These are phyloP conservation scores for Capitella teleta DNA, from an alignment of 1,140 invertebrate species.

Conservation along the genomic window DNA sequence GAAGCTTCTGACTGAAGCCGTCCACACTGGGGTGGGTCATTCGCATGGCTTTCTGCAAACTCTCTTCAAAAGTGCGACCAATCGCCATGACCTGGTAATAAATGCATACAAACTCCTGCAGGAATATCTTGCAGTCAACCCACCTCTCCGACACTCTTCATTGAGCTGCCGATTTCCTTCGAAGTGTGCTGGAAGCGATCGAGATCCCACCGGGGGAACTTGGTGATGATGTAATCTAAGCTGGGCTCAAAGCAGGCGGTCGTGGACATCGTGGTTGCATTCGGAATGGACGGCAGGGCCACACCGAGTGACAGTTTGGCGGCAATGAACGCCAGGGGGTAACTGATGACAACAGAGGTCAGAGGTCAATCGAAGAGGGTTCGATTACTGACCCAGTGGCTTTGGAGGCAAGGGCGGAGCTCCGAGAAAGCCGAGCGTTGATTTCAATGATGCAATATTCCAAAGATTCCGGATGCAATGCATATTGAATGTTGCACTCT, in stretches of 20 bases:
- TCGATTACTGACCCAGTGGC: constrained; percentile 31
- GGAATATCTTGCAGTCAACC: background rate
- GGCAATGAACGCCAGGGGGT: constrained; percentile 84
- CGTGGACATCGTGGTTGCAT: constrained; percentile 90
- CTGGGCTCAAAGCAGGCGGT: constrained; percentile 99
- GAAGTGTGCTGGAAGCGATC: constrained; percentile 67
- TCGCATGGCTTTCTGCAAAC: constrained; percentile 94
- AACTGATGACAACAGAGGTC: constrained; percentile 14
- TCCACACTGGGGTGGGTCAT: constrained; percentile 93
- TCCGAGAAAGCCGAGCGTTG: constrained; percentile 90
- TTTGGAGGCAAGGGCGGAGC: constrained; percentile 82
- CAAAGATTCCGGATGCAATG: constrained; percentile 74
- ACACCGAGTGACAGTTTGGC: constrained; percentile 90
- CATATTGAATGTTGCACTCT: constrained; percentile 99
- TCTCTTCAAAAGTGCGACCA: constrained; percentile 94
- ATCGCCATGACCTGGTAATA: constrained; percentile 73
- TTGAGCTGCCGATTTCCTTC: constrained; percentile 83
- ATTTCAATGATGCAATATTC: constrained; percentile 56
- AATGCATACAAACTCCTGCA: background rate
- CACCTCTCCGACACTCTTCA: constrained; percentile 98
- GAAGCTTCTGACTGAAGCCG: constrained; percentile 56
- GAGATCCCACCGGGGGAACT: constrained; percentile 95
- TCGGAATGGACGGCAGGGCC: constrained; percentile 73
- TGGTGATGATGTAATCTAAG: constrained; percentile 96
- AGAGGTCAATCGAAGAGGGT: background rate